Evolutionary conservation across 2,888 invertebrate genomes (phyloP).

Genomic region (Papilio demoleus): DNA sequence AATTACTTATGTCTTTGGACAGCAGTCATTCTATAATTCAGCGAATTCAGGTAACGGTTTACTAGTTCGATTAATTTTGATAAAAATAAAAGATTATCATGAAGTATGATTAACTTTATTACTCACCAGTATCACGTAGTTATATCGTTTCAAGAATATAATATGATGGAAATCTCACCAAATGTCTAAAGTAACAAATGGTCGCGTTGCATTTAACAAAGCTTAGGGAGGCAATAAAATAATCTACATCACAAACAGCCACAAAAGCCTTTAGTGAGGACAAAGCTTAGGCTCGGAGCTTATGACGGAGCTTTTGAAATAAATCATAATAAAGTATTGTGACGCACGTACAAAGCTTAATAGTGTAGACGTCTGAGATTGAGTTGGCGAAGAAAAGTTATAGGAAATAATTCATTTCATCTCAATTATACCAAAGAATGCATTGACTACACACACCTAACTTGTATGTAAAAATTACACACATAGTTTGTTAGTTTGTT

Average conservation of each 20-base stretch:
- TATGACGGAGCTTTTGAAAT: conserved; percentile 33
- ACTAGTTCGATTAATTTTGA: too few relatives aligned
- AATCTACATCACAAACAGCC: conserved; percentile 32
- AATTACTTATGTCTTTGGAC: too few relatives aligned
- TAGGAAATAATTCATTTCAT: too few relatives aligned
- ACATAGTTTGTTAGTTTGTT: too few relatives aligned
- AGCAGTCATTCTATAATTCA: too few relatives aligned
- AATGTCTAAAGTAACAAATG: conserved; percentile 9
- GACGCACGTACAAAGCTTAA: conserved; percentile 28
- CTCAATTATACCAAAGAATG: too few relatives aligned
- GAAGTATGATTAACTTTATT: too few relatives aligned
- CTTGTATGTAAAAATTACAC: too few relatives aligned
- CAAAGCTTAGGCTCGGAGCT: conserved; percentile 26
- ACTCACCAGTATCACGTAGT: too few relatives aligned
- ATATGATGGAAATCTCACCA: neutral
- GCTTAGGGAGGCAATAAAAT: conserved; percentile 32
- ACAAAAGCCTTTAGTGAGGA: conserved; percentile 31
- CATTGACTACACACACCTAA: too few relatives aligned
- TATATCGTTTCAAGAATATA: neutral
- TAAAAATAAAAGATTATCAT: too few relatives aligned
- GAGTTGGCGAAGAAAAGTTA: conserved; percentile 14
- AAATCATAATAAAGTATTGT: conserved; percentile 36
- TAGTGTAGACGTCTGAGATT: conserved; percentile 16
- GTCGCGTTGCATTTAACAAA: conserved; percentile 18
- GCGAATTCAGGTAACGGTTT: too few relatives aligned